Evolutionary conservation across 1,140 invertebrate genomes (phyloP), one percentile per base, ranked within the genome.

Genomic region (Zelostemma sp.): DNA sequence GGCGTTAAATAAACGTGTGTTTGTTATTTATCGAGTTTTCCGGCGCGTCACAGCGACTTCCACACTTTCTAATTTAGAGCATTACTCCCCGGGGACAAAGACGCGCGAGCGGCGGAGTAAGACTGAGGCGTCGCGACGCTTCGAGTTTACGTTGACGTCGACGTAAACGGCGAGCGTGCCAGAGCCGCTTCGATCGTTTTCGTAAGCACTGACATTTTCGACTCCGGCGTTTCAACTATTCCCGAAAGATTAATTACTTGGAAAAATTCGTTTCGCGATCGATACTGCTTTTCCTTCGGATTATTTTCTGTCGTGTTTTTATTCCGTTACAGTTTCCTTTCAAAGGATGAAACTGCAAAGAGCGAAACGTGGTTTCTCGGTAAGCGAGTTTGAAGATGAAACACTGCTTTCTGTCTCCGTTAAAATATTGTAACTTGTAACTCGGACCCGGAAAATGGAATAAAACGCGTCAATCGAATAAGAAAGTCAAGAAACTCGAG

Each of bases 41-140:
- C 43, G 35, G 38, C 18, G 49, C 35, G 47, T 49, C 64, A 69
- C 28, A 58, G 41, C 53, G 61, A 68, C 60, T 56, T 62, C 19
- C 48, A 21, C 45, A 66, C 28, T 63, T 57, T 67, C 25, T n/a
- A 60, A 69, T 16, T 63, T 58, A 69, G 54, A 69, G 17, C 71
- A 73, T 69, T 48, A 67, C 61, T 66, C 65, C 53, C 59, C 53
- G 46, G 58, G 60, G 47, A 66, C 50, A 61, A 76, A 61, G 62
- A 75, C 75, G 76, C 74, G 75, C 78, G 76, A 74, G 72, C 71
- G 78, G 63, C 75, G 75, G 70, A 72, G 75, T 65, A 72, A 72
- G 56, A 84, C 83, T 85, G 80, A 79, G 70, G 78, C 79, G 81
- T 76, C 79, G 77, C 77, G 80, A 80, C 78, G 79, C 74, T 76